Evolutionary conservation across 92 coral and sea anemone species (phyloP).

Genomic region (Porites cylindrica): DNA sequence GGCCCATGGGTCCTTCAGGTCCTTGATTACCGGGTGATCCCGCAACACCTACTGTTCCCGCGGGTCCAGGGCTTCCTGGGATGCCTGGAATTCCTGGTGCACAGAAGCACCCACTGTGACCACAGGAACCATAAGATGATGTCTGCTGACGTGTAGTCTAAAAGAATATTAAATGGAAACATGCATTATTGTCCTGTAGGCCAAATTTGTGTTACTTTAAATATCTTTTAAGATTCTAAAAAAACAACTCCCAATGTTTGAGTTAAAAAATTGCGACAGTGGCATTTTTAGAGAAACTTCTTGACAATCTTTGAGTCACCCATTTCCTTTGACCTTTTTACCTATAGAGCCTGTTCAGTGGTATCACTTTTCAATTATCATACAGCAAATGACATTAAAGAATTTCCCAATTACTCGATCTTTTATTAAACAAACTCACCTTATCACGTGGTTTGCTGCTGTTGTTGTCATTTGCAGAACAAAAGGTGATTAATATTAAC

Average conservation of each 20-base stretch:
- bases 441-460: conserved; percentile 15
- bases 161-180: too few relatives aligned
- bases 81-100: conserved; percentile 39
- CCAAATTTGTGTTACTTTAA: not conserved
- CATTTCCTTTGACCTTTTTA: too few relatives aligned
- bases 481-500: not conserved
- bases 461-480: conserved; percentile 6
- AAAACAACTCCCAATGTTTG: not conserved
- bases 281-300: too few relatives aligned
- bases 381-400: not conserved
- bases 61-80: conserved; percentile 43
- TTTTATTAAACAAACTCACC: not conserved
- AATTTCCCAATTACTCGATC: not conserved
- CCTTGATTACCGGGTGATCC: conserved; percentile 32
- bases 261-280: not conserved
- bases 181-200: not conserved
- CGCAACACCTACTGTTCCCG: conserved; percentile 22
- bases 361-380: too few relatives aligned
- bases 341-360: too few relatives aligned
- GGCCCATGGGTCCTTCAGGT: conserved; percentile 16
- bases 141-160: not conserved
- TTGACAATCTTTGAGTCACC: too few relatives aligned
- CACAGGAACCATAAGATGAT: conserved; percentile 4
- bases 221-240: not conserved
- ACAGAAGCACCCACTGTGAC: not conserved